phyloP scores from a whole-genome alignment of 1,140 invertebrate species.

The Zaprionus ornatus region DNA sequence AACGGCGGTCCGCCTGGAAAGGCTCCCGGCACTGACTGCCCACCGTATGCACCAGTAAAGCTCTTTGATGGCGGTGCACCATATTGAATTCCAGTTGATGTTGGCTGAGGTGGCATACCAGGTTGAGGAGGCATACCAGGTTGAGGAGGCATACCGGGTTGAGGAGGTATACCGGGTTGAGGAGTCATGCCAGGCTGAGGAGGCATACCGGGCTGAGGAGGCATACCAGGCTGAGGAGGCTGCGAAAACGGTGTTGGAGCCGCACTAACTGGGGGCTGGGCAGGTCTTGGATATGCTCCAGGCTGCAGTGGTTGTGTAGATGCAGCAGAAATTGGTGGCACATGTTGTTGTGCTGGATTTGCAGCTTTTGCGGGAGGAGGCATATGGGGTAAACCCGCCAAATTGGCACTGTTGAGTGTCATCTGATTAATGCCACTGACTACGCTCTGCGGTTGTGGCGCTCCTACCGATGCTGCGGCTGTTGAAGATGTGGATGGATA shows the following conservation, averaged over 20 bases:
- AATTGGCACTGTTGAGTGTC: conserved; percentile 73
- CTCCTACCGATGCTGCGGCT: background rate
- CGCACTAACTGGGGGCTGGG: conserved; percentile 28
- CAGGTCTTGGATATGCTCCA: conserved; percentile 18
- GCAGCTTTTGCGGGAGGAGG: conserved; percentile 67
- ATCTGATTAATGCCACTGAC: conserved; percentile 71
- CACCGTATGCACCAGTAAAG: conserved; percentile 29
- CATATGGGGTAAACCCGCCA: conserved; percentile 76
- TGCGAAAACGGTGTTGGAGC: conserved; percentile 3
- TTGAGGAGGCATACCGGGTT: conserved; percentile 1
- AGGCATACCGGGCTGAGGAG: conserved; percentile 10
- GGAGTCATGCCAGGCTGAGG: conserved; percentile 15
- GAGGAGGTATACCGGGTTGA: conserved; percentile 18
- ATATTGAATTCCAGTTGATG: conserved; percentile 19
- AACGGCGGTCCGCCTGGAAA: conserved; percentile 57
- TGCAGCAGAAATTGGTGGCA: conserved; percentile 21
- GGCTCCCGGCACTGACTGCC: conserved; percentile 27
- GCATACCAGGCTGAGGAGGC: conserved; percentile 9
- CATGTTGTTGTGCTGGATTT: conserved; percentile 39
- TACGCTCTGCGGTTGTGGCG: conserved; percentile 55
- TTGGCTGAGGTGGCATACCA: conserved; percentile 1
- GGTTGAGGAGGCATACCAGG: conserved; percentile 30
- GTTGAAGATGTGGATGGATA: conserved; percentile 44
- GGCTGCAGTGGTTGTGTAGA: background rate
- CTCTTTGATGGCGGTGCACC: conserved; percentile 36